Conservation (phyloP, 2,797 vertebrate species). For the Poecilia gillii region DNA sequence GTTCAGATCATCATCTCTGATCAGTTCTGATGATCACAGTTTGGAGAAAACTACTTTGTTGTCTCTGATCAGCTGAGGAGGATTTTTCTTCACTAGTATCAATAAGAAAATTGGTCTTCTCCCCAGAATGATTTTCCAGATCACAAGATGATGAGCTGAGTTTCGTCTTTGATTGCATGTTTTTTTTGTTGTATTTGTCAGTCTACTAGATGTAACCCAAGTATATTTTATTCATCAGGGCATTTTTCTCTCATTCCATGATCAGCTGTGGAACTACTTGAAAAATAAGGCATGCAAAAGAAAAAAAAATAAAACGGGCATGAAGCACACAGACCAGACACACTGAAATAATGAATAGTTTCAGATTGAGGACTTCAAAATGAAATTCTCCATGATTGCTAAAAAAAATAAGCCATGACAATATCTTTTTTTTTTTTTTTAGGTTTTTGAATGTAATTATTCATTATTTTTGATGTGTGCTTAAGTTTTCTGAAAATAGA, state of each 20-base stretch:
- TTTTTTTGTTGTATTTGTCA: constrained; percentile 4
- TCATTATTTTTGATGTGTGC: background rate
- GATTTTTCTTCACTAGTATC: background rate
- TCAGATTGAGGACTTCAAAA: constrained; percentile 6
- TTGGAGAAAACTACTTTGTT: constrained; percentile 7
- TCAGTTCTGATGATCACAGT: background rate
- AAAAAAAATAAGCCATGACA: too few species aligned
- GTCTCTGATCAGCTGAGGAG: constrained; percentile 23
- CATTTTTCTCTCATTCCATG: background rate
- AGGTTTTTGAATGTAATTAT: background rate
- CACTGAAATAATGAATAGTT: background rate
- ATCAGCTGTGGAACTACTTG: constrained; percentile 9
- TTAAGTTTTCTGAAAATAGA: background rate
- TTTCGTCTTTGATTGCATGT: constrained; percentile 17
- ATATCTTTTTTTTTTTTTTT: background rate
- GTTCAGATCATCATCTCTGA: background rate
- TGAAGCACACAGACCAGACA: constrained; percentile 1
- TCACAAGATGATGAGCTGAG: constrained; percentile 11
- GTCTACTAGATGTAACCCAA: constrained; percentile 9
- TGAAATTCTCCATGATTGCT: background rate
- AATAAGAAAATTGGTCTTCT: constrained; percentile 14
- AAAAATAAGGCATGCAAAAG: background rate
- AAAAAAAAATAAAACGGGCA: background rate
- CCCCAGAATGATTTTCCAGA: constrained; percentile 15
- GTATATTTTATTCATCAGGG: constrained; percentile 13